Evolutionary conservation across 2,888 invertebrate species (phyloP).

Genomic region (Philopedon plagiatum): DNA sequence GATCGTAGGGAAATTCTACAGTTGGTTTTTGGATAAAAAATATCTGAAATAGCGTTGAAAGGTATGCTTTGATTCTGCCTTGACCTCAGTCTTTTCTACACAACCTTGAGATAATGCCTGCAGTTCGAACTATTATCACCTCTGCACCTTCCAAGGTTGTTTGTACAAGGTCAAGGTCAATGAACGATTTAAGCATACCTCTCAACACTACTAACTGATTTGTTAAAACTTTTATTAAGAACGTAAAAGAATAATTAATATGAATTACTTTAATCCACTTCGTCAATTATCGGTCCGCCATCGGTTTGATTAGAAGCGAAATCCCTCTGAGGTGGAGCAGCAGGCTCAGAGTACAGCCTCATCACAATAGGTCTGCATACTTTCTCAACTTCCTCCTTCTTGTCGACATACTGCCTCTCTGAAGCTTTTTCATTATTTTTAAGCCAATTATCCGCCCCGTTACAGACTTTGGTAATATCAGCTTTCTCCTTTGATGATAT

Average conservation of each 20-base stretch:
- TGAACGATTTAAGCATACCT: no score
- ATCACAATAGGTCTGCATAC: slow-evolving; percentile 73
- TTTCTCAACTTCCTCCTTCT: slow-evolving; percentile 74
- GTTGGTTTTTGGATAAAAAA: no score
- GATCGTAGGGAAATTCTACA: no score
- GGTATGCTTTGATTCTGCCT: no score
- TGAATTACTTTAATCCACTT: slow-evolving; percentile 57
- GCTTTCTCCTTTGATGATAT: slow-evolving; percentile 71
- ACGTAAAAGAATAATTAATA: not conserved
- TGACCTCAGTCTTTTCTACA: no score
- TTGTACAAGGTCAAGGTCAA: no score
- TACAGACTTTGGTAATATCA: slow-evolving; percentile 69
- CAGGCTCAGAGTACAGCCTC: slow-evolving; percentile 55
- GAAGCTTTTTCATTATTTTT: slow-evolving; percentile 73
- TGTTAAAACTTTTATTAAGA: no score
- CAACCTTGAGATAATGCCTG: no score
- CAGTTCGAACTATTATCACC: no score
- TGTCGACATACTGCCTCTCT: slow-evolving; percentile 75
- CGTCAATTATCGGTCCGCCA: slow-evolving; percentile 61
- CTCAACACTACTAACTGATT: no score
- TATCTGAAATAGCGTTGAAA: no score
- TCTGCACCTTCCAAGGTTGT: no score
- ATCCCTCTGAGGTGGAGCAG: slow-evolving; percentile 49
- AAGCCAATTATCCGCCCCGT: slow-evolving; percentile 77
- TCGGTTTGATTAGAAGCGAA: slow-evolving; percentile 54